phyloP scores from a whole-genome alignment of 2,113 vertebrate genomes.

The Tragelaphus buxtoni region DNA sequence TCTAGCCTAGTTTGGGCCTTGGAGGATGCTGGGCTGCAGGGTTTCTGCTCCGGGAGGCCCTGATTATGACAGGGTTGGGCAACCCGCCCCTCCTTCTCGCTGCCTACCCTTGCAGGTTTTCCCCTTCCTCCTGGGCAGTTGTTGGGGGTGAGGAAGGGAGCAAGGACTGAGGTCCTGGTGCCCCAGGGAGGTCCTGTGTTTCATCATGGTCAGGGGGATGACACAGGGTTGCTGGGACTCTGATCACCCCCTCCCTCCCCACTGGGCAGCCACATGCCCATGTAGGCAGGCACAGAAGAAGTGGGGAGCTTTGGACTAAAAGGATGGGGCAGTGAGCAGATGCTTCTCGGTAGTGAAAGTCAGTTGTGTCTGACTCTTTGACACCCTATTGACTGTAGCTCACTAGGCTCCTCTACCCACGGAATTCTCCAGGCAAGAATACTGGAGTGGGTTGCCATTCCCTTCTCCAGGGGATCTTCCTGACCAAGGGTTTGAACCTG shows the following conservation, averaged over 20 bases:
- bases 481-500: not conserved
- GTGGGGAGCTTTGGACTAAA: not conserved
- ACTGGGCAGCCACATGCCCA: not conserved
- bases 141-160: not conserved
- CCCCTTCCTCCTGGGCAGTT: not conserved
- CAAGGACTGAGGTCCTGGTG: not conserved
- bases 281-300: not conserved
- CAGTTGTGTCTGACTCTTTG: not conserved
- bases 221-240: not conserved
- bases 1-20: constrained; percentile 41
- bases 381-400: not conserved
- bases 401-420: not conserved
- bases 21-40: not conserved
- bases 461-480: not conserved
- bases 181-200: not conserved
- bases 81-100: not conserved
- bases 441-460: not conserved
- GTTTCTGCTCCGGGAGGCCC: not conserved
- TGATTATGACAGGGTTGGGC: not conserved
- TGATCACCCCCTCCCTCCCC: not conserved
- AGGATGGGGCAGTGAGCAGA: not conserved
- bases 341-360: not conserved
- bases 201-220: not conserved
- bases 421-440: not conserved
- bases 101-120: not conserved